phyloP scores from a whole-genome alignment of 2,797 vertebrate species.

The Hypotaenidia philippensis region DNA sequence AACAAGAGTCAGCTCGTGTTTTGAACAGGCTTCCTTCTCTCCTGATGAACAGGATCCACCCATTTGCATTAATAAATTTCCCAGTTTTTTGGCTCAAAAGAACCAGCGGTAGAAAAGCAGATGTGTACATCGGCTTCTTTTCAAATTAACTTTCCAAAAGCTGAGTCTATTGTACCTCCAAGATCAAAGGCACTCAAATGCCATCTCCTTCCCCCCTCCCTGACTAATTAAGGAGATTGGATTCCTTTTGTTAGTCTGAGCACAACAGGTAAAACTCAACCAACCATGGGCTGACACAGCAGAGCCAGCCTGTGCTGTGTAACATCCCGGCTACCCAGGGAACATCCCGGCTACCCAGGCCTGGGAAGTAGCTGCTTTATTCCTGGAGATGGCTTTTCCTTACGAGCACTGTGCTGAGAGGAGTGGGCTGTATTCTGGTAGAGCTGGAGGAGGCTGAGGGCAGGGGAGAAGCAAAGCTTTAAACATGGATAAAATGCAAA shows the following conservation, averaged over 20 bases:
- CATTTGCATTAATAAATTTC: conserved; percentile 53
- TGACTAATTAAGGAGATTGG: conserved; percentile 60
- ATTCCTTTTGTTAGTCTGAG: conserved; percentile 54
- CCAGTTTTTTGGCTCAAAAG: conserved; percentile 55
- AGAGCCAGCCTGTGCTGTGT: no score
- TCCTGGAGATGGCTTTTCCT: background rate
- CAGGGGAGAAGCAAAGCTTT: background rate
- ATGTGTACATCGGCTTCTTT: conserved; percentile 58
- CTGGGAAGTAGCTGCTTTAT: background rate
- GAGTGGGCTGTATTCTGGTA: background rate
- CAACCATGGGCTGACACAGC: conserved; percentile 9
- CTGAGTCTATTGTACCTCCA: conserved; percentile 42
- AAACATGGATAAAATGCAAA: background rate
- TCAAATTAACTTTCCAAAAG: conserved; percentile 72
- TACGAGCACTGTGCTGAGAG: background rate
- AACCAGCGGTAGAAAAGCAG: conserved; percentile 58
- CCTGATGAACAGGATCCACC: background rate
- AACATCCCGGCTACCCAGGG: no score
- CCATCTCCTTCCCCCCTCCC: conserved; percentile 46
- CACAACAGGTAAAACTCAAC: conserved; percentile 75
- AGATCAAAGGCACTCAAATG: conserved; percentile 66
- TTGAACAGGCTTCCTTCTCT: background rate
- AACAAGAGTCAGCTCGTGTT: conserved; percentile 16
- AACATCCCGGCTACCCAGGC: background rate
- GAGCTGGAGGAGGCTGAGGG: background rate